A percentile compares a stretch with the other conserved stretches of the same genome.
These are phyloP conservation scores for Hedychridium roseum DNA, from an alignment of 2,888 invertebrate species.

Conservation along the genomic window DNA sequence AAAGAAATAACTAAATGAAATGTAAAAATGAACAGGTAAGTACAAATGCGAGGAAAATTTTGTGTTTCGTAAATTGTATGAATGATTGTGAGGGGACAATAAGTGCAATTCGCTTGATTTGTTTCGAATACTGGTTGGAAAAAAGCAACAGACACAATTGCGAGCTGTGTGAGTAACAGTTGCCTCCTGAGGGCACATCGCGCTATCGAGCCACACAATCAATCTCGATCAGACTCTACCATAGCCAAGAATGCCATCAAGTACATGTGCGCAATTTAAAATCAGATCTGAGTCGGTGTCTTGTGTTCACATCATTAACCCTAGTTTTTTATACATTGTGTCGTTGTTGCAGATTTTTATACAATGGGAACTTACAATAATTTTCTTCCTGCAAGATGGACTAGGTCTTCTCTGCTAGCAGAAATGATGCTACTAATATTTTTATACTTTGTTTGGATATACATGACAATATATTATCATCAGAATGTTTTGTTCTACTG, in stretches of 20 bases:
- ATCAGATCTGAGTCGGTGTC: slow-evolving; percentile 68
- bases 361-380: slow-evolving; percentile 63
- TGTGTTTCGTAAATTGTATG: too few species aligned
- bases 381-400: slow-evolving; percentile 65
- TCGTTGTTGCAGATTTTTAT: slow-evolving; percentile 66
- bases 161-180: slow-evolving; percentile 77
- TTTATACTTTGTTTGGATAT: slow-evolving; percentile 67
- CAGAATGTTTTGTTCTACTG: slow-evolving; percentile 67
- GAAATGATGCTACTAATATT: slow-evolving; percentile 65
- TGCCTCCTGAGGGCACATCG: slow-evolving; percentile 72
- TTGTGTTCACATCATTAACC: slow-evolving; percentile 69
- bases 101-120: slow-evolving; percentile 76
- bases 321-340: slow-evolving; percentile 65
- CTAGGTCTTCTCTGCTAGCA: slow-evolving; percentile 64
- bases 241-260: slow-evolving; percentile 49
- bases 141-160: slow-evolving; percentile 76
- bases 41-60: too few species aligned
- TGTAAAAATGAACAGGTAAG: too few species aligned
- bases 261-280: slow-evolving; percentile 56
- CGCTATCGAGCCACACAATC: slow-evolving; percentile 69
- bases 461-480: slow-evolving; percentile 65
- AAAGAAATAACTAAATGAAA: too few species aligned
- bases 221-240: slow-evolving; percentile 69
- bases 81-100: slow-evolving; percentile 70
- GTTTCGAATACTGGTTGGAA: slow-evolving; percentile 79